Evolutionary conservation across 2,888 invertebrate species (phyloP), one percentile per base, ranked within the genome.

Genomic region (Hemistola chrysoprasaria): DNA sequence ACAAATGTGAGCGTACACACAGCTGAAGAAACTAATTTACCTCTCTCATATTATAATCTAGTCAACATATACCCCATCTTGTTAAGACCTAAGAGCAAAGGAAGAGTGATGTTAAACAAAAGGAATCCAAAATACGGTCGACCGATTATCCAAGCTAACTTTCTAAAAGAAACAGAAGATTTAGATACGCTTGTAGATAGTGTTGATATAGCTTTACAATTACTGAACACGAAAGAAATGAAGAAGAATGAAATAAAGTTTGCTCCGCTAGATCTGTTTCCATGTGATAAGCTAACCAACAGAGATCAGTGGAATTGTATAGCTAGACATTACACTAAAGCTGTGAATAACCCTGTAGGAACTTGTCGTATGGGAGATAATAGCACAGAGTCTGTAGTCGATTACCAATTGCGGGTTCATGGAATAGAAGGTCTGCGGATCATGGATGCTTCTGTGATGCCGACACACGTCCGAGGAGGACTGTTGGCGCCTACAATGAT

Each of bases 291-390:
- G 47, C 52, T 87, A 30, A 74, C 58, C 27, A 84, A 81, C 48
- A 77, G 87, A 63, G 85, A 87, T 52, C 87, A 84, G 43, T 89
- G 89, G 89, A 87, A 85, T 42, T 89, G 89, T 61, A 78, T 89
- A 41, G 78, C 85, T 1, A 73, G 86, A 47, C 89, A 89, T 67
- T 88, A 84, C 34, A 89, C 89, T 8, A 87, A 79, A 66, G 83
- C 89, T 32, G 62, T 88, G 57, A 75, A 74, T 47, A 83, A 85
- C 52, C 87, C 89, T 2, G 66, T 89, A 41, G 89, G 89, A 4
- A 88, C 89, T 1, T 89, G 89, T 57, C 71, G 76, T 31, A 89
- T 89, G 88, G 89, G 89, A 9, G 74, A 64, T 22, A 85, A 86
- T 45, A 70, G 56, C 20, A 80, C 82, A 7, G 59, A 65, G 35